These are phyloP conservation scores for Cranoglanis bouderius DNA, from an alignment of 2,113 vertebrate genomes.

Conservation along the genomic window DNA sequence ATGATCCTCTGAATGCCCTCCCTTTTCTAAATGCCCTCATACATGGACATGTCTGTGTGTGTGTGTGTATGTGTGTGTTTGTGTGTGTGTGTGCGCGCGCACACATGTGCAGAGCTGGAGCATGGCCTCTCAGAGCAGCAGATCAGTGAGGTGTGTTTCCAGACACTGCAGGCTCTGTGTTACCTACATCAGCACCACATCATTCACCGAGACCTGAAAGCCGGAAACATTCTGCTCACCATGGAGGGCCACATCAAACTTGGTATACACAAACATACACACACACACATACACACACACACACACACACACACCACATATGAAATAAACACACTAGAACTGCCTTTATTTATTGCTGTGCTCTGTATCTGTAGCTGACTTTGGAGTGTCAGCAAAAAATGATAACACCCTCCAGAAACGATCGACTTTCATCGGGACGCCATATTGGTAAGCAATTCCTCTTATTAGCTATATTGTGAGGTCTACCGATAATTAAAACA, in stretches of 20 bases:
- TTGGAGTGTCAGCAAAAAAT: constrained; percentile 75
- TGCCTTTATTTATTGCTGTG: neutral
- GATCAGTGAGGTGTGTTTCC: constrained; percentile 69
- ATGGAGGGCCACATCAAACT: constrained; percentile 69
- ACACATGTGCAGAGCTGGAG: constrained; percentile 66
- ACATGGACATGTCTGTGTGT: neutral
- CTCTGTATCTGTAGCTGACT: constrained; percentile 65
- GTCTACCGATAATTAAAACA: no score
- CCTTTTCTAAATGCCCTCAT: neutral
- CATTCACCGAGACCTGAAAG: constrained; percentile 75
- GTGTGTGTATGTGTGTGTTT: constrained; percentile 16
- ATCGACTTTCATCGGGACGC: constrained; percentile 72
- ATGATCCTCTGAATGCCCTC: neutral
- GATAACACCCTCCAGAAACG: constrained; percentile 65
- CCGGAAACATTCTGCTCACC: constrained; percentile 73
- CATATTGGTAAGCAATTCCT: constrained; percentile 67
- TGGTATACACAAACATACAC: constrained; percentile 56
- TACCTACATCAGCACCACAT: constrained; percentile 70
- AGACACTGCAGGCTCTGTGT: constrained; percentile 68
- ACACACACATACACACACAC: constrained; percentile 9
- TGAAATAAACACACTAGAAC: neutral
- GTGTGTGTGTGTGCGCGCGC: constrained; percentile 27
- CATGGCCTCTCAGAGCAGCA: constrained; percentile 68
- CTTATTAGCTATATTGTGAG: no score
- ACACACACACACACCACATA: neutral